Evolutionary conservation across 2,113 vertebrate genomes (phyloP).

Genomic region (Pseudolaguvia tuberculata): DNA sequence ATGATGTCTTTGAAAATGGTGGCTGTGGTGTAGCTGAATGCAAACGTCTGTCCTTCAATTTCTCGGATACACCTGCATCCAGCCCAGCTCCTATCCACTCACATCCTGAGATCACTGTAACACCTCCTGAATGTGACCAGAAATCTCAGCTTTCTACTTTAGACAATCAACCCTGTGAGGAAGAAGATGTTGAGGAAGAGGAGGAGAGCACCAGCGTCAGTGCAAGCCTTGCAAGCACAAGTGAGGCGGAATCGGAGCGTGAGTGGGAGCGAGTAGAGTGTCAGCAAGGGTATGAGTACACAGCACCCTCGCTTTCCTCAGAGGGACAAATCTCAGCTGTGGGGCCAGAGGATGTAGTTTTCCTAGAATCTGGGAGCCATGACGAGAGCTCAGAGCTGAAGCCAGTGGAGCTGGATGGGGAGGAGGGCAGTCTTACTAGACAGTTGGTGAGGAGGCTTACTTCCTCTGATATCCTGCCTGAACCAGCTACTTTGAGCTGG

Average conservation of each 20-base stretch:
- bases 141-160: conserved; percentile 53
- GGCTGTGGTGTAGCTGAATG: conserved; percentile 71
- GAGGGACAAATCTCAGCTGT: conserved; percentile 57
- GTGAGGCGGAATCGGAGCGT: conserved; percentile 63
- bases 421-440: conserved; percentile 87
- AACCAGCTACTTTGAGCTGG: conserved; percentile 65
- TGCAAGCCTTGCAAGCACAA: conserved; percentile 59
- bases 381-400: conserved; percentile 83
- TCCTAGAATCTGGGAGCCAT: conserved; percentile 65
- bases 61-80: conserved; percentile 72
- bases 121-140: conserved; percentile 67
- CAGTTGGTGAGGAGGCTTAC: conserved; percentile 93
- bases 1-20: conserved; percentile 84
- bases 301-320: conserved; percentile 55
- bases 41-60: conserved; percentile 84
- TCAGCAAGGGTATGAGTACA: conserved; percentile 56
- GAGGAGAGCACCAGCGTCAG: conserved; percentile 54
- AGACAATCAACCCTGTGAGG: conserved; percentile 18
- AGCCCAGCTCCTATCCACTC: conserved; percentile 64
- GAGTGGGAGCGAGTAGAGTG: conserved; percentile 67
- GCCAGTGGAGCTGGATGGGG: conserved; percentile 89
- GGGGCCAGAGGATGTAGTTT: conserved; percentile 64
- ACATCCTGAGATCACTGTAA: conserved; percentile 80
- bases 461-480: conserved; percentile 70
- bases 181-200: conserved; percentile 51